Evolutionary conservation across 2,888 invertebrate species (phyloP).

Genomic region (Coleophora deauratella): DNA sequence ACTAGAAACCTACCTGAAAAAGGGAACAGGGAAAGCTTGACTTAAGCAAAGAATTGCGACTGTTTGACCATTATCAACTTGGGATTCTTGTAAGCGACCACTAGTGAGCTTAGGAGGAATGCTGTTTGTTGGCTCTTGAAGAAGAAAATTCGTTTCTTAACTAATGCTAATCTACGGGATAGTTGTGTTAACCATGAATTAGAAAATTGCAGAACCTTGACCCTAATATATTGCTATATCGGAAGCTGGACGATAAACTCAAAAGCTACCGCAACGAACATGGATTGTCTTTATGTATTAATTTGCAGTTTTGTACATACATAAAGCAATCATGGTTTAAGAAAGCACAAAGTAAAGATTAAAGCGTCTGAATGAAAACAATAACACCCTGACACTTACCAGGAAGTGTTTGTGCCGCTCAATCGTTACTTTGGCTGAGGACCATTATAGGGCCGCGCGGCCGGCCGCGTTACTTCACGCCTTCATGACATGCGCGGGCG

Average conservation of each 20-base stretch:
- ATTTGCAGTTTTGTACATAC: too few species aligned
- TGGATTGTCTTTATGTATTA: constrained; percentile 21
- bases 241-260: constrained; percentile 23
- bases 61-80: constrained; percentile 37
- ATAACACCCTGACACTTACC: constrained; percentile 74
- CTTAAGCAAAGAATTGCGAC: constrained; percentile 79
- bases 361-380: constrained; percentile 67
- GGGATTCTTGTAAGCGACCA: constrained; percentile 69
- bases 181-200: constrained; percentile 11
- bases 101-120: constrained; percentile 77
- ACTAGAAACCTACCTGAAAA: constrained; percentile 78
- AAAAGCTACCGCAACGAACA: constrained; percentile 32
- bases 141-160: constrained; percentile 25
- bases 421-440: constrained; percentile 70
- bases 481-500: constrained; percentile 60
- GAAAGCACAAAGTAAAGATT: constrained; percentile 73
- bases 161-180: constrained; percentile 9
- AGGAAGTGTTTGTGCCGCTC: constrained; percentile 68
- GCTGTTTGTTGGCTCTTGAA: constrained; percentile 79
- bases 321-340: constrained; percentile 24
- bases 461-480: constrained; percentile 70
- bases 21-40: constrained; percentile 83
- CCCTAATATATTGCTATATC: constrained; percentile 19
- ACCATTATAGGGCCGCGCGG: constrained; percentile 54
- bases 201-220: constrained; percentile 14